phyloP scores from a whole-genome alignment of 1,140 invertebrate species.

The Diachasmimorpha longicaudata region DNA sequence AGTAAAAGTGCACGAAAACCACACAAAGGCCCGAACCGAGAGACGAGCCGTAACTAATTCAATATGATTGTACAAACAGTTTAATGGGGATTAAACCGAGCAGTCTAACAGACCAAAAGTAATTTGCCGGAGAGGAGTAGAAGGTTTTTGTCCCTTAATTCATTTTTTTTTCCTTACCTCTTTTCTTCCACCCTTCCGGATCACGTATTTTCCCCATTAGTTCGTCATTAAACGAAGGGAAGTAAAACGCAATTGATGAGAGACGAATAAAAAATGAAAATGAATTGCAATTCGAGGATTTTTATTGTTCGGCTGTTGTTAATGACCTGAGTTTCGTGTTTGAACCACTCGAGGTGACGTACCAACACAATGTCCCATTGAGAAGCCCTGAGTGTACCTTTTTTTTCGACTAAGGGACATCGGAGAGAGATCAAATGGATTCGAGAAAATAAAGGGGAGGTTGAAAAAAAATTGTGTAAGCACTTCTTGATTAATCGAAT shows the following conservation, averaged over 20 bases:
- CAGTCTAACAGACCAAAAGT: slow-evolving; percentile 6
- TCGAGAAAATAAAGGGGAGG: background rate
- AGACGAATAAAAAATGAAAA: background rate
- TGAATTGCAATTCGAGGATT: background rate
- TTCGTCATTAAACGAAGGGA: background rate
- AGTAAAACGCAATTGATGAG: background rate
- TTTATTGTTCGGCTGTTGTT: background rate
- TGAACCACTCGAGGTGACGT: background rate
- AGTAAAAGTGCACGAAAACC: slow-evolving; percentile 6
- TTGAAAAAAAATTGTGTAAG: background rate
- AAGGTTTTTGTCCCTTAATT: background rate
- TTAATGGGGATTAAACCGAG: slow-evolving; percentile 35
- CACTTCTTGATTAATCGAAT: too few species aligned
- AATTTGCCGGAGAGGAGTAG: background rate
- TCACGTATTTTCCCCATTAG: background rate
- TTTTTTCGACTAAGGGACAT: background rate
- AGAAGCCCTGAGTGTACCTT: background rate
- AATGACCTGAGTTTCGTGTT: background rate
- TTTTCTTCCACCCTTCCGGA: background rate
- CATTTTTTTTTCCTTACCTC: background rate
- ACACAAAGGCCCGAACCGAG: slow-evolving; percentile 45
- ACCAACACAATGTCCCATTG: background rate
- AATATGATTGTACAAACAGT: slow-evolving; percentile 58
- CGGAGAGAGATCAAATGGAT: background rate
- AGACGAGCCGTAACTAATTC: slow-evolving; percentile 45